phyloP scores from a whole-genome alignment of 2,113 vertebrate species.

The Ovibos moschatus region DNA sequence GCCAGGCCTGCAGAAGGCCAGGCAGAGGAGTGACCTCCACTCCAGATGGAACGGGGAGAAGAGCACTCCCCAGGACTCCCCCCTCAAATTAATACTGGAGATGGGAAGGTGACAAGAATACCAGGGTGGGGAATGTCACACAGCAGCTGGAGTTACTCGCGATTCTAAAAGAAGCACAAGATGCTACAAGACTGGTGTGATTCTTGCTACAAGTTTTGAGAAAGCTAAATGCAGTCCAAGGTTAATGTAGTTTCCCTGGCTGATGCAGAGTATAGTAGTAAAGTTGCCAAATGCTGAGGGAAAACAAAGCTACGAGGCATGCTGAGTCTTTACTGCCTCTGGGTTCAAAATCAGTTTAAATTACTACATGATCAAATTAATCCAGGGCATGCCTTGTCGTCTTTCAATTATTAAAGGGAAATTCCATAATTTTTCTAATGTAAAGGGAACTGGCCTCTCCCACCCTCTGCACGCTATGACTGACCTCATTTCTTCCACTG shows the following conservation, averaged over 20 bases:
- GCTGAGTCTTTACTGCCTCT: background rate
- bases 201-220: background rate
- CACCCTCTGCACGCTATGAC: background rate
- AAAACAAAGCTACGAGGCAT: background rate
- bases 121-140: too few species aligned
- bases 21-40: background rate
- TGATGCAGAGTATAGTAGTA: background rate
- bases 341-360: conserved; percentile 23
- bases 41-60: background rate
- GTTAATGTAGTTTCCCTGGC: background rate
- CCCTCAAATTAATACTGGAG: background rate
- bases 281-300: background rate
- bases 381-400: background rate
- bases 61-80: background rate
- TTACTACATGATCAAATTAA: conserved; percentile 28
- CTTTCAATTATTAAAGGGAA: conserved; percentile 14
- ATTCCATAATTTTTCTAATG: background rate
- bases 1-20: background rate
- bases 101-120: background rate
- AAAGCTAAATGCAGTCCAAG: background rate
- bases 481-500: conserved; percentile 47
- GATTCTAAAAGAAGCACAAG: background rate
- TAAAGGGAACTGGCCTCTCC: conserved; percentile 30
- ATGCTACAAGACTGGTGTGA: background rate
- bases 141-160: background rate